Evolutionary conservation across 2,888 invertebrate genomes (phyloP).

Genomic region (Subacronicta megacephala): DNA sequence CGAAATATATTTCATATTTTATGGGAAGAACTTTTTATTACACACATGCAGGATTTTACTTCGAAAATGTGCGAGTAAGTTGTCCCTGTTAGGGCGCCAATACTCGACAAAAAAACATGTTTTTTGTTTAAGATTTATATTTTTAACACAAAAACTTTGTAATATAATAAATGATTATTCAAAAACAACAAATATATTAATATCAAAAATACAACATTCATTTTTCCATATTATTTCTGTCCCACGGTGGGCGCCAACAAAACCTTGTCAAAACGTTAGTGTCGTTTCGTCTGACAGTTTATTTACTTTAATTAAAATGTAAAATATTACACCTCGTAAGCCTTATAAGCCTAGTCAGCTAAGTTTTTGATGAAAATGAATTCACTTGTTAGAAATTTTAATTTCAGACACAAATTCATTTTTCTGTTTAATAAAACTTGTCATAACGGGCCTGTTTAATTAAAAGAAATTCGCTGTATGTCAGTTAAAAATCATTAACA

Average conservation of each 20-base stretch:
- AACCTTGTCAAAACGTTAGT: conserved; percentile 14
- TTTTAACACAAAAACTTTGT: conserved; percentile 11
- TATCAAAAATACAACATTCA: conserved; percentile 23
- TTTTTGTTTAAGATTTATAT: conserved; percentile 12
- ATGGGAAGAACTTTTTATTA: conserved; percentile 27
- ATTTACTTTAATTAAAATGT: conserved; percentile 47
- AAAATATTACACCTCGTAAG: conserved; percentile 35
- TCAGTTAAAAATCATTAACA: conserved; percentile 27
- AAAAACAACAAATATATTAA: conserved; percentile 8
- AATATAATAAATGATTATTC: conserved; percentile 14
- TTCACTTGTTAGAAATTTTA: conserved; percentile 38
- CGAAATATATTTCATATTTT: conserved; percentile 34
- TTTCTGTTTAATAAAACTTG: conserved; percentile 45
- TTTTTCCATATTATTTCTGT: conserved; percentile 21
- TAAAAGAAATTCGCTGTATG: conserved; percentile 26
- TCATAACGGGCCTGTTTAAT: conserved; percentile 33
- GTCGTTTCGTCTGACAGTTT: conserved; percentile 13
- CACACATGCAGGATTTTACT: conserved; percentile 17
- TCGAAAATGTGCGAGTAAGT: conserved; percentile 5
- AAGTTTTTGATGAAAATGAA: conserved; percentile 44
- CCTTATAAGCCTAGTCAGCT: conserved; percentile 31
- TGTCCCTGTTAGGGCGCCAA: conserved; percentile 39
- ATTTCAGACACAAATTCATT: conserved; percentile 34
- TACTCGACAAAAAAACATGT: conserved; percentile 18
- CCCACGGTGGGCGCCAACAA: conserved; percentile 32